These are phyloP conservation scores for Semicossyphus pulcher DNA, from an alignment of 2,113 vertebrate genomes.

Conservation along the genomic window DNA sequence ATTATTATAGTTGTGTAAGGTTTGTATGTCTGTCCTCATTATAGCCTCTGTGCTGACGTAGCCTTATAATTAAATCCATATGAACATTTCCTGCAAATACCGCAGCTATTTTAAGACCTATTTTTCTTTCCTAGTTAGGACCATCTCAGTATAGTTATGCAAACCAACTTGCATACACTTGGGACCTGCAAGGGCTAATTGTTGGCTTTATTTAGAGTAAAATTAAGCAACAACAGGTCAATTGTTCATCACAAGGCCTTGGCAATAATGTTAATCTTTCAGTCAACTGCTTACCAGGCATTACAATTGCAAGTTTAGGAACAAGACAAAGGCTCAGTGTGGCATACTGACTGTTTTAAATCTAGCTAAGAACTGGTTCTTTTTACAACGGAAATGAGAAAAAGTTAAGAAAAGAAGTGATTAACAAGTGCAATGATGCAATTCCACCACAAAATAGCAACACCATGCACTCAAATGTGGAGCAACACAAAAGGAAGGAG, in stretches of 20 bases:
- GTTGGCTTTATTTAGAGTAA: background rate
- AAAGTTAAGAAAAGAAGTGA: slow-evolving; percentile 2
- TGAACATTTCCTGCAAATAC: background rate
- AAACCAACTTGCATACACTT: too few relatives aligned
- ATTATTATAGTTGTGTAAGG: too few relatives aligned
- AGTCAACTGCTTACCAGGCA: background rate
- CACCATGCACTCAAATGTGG: background rate
- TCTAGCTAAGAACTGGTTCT: background rate
- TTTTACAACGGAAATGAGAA: too few relatives aligned
- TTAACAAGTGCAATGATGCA: slow-evolving; percentile 24
- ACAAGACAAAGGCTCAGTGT: background rate
- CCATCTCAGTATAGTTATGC: background rate
- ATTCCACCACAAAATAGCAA: background rate
- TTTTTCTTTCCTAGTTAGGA: background rate
- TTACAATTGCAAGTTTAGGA: background rate
- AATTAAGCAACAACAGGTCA: slow-evolving; percentile 6
- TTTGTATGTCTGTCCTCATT: too few relatives aligned
- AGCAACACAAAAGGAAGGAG: background rate
- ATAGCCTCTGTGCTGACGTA: too few relatives aligned
- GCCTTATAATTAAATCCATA: background rate
- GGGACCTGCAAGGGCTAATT: too few relatives aligned
- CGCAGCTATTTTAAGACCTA: background rate
- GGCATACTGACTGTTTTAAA: slow-evolving; percentile 11
- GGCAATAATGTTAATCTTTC: slow-evolving; percentile 1
- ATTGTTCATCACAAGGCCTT: background rate